Conservation (phyloP, 1,140 invertebrate species). For the Antheraea mylitta region DNA sequence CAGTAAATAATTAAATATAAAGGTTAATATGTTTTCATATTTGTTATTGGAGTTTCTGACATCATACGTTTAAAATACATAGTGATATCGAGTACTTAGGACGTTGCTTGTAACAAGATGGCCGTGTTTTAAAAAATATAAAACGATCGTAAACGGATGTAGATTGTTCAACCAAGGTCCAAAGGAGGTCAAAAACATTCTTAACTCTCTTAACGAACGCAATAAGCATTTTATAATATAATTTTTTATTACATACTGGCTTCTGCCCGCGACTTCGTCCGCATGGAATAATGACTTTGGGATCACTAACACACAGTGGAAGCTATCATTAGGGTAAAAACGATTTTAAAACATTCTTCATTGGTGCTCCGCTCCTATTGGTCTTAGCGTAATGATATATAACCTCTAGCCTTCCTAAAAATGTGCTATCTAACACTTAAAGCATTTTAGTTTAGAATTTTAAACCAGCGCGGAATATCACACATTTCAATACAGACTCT, state of each 20-base stretch:
- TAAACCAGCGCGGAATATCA: no score
- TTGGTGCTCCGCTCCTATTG: no score
- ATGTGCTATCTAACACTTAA: no score
- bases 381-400: no score
- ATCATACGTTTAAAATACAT: background rate
- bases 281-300: no score
- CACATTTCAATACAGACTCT: no score
- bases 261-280: no score
- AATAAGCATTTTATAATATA: background rate
- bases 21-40: background rate
- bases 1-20: background rate
- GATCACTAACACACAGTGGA: no score
- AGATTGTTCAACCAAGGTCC: background rate
- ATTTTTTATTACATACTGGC: background rate
- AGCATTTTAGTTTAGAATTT: no score
- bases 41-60: background rate
- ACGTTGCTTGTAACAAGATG: background rate
- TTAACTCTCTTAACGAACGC: background rate
- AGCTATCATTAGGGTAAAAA: no score
- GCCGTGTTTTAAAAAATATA: background rate
- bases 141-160: background rate
- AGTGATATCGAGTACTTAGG: background rate
- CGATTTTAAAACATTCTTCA: no score
- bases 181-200: conserved; percentile 1
- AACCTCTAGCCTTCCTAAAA: background rate